A percentile compares a stretch with the other conserved stretches of the same genome.
Conservation (phyloP, 2,113 vertebrate species). For the Suncus etruscus region DNA sequence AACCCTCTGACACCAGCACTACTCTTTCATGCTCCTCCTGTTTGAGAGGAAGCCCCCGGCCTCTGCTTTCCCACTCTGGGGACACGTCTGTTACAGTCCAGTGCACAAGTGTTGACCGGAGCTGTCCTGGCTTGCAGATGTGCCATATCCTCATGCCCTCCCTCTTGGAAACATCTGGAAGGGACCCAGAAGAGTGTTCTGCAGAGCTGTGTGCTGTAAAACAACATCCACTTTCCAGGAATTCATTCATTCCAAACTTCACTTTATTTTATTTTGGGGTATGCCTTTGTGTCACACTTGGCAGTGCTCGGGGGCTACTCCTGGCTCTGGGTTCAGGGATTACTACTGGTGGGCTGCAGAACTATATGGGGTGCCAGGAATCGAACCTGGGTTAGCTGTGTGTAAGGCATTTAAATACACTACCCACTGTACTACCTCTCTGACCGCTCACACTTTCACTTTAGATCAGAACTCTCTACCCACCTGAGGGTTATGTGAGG, state of each 20-base stretch:
- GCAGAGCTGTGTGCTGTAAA: not conserved
- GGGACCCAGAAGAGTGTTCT: not conserved
- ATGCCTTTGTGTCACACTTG: too few relatives aligned
- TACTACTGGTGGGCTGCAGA: too few relatives aligned
- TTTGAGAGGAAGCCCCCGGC: not conserved
- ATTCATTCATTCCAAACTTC: not conserved
- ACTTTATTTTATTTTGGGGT: not conserved
- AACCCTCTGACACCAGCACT: not conserved
- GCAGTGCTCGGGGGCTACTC: too few relatives aligned
- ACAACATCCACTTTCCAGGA: not conserved
- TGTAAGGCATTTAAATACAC: too few relatives aligned
- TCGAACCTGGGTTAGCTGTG: too few relatives aligned
- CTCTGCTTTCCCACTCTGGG: not conserved
- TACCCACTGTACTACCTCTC: too few relatives aligned
- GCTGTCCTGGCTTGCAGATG: not conserved
- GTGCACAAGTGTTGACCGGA: not conserved
- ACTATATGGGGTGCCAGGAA: too few relatives aligned
- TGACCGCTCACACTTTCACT: not conserved
- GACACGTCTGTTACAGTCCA: constrained; percentile 33
- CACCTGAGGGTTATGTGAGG: constrained; percentile 45
- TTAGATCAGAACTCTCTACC: constrained; percentile 11
- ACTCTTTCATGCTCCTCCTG: not conserved
- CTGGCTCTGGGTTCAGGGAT: too few relatives aligned
- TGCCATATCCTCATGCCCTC: not conserved
- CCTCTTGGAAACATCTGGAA: not conserved